Conservation (phyloP, 2,888 invertebrate genomes). For the Phyto melanocephala region DNA sequence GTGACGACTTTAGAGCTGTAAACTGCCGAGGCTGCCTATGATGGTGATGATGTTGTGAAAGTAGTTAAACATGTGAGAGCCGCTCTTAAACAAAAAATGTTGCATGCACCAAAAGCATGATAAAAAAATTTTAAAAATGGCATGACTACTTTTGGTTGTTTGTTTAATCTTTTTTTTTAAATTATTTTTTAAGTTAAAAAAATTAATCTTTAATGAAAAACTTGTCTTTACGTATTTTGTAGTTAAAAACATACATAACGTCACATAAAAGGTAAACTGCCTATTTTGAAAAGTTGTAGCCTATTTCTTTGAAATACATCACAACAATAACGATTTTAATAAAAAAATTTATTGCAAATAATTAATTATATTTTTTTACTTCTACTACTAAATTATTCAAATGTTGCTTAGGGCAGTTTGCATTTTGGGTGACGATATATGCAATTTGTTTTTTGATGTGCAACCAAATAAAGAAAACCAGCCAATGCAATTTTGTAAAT, state of each 20-base stretch:
- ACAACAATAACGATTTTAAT: too few relatives aligned
- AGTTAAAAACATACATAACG: neutral
- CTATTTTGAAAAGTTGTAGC: too few relatives aligned
- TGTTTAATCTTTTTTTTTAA: constrained; percentile 9
- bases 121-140: constrained; percentile 17
- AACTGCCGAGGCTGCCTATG: neutral
- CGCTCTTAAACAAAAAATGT: constrained; percentile 13
- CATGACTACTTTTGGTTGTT: constrained; percentile 53
- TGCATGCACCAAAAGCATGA: constrained; percentile 50
- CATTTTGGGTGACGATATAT: too few relatives aligned
- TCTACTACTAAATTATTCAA: too few relatives aligned
- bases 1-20: too few relatives aligned
- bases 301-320: too few relatives aligned
- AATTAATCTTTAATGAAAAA: constrained; percentile 40
- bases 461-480: constrained; percentile 40
- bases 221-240: constrained; percentile 34
- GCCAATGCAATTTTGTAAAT: constrained; percentile 20
- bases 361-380: too few relatives aligned
- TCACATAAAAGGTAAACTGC: too few relatives aligned
- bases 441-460: constrained; percentile 26
- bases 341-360: too few relatives aligned
- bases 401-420: too few relatives aligned
- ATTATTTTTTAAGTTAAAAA: constrained; percentile 37
- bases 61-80: constrained; percentile 51
- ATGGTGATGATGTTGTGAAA: constrained; percentile 40